Base-by-base conservation (phyloP, 2,113 vertebrate genomes). In the Copsychus sechellarum region DNA sequence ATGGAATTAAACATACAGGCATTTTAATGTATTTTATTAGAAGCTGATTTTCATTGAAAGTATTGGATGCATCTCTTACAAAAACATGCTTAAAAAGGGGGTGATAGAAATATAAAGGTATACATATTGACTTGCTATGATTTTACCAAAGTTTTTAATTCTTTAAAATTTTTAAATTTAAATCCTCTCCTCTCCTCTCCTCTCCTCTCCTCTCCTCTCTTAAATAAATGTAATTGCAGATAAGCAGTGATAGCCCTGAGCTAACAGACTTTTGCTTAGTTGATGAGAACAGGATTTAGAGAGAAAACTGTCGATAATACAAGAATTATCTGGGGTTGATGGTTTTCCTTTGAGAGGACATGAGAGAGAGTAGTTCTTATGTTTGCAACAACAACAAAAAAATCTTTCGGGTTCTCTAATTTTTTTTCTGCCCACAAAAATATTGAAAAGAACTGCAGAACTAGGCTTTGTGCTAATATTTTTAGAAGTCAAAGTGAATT, bases 391-490 rank as follows among this genome's bases (percentile, higher is more conserved):
- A 40, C 12, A 40, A 40, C 86, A 78, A 88, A 73, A 90, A 82
- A 64, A 15, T 78, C 50, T 62, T n/a, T 76, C 74, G 43, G 36
- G 60, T 93, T 94, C 69, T 71, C 31, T 73, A 84, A 25, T 25
- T 34, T 60, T 31, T 40, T 79, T 95, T 93, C 85, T 73, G 28
- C 50, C 50, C 45, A 18, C 57, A 29, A 62, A 78, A 90, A 66
- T 22, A n/a, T 31, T 65, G 58, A 74, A 81, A 88, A 83, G 57
- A 76, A 62, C 65, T 77, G 47, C 70, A 79, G 87, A 90, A 51
- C 34, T 80, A 42, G 86, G 74, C 81, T 88, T 88, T 90, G 65
- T 82, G 61, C 67, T 89, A 89, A 51, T 94, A 88, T 88, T 83
- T 91, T 71, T 57, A 77, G 81, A 91, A 95, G 66, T 69, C 29